Percentiles rank a stretch among this genome's conserved stretches.
Conservation (phyloP, 1,140 invertebrate genomes). For the Platorchestia sp. region DNA sequence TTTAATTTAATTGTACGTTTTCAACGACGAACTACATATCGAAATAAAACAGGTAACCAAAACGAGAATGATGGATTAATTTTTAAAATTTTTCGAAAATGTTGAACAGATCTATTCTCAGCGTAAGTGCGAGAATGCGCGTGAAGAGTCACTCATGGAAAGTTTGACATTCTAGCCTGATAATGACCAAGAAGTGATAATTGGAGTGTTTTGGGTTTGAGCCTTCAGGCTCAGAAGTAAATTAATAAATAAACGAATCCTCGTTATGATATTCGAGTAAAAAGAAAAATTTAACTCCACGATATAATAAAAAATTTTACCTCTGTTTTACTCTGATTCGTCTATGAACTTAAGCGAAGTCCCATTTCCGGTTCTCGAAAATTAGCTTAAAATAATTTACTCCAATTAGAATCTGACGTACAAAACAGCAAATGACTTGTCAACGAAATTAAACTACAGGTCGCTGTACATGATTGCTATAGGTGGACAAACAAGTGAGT, state of each 20-base stretch:
- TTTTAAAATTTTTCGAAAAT: neutral
- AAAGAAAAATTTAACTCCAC: no score
- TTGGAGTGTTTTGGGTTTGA: neutral
- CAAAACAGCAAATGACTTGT: no score
- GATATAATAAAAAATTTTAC: no score
- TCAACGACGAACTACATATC: neutral
- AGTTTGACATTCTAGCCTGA: neutral
- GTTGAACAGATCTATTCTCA: neutral
- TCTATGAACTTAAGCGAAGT: no score
- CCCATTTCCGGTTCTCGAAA: no score
- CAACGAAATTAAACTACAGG: no score
- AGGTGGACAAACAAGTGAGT: neutral
- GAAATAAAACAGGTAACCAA: neutral
- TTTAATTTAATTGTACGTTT: neutral
- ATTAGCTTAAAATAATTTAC: no score
- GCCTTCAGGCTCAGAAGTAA: neutral
- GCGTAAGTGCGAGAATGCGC: neutral
- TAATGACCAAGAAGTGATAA: neutral
- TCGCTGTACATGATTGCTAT: neutral
- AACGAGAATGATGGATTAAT: neutral
- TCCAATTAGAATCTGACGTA: no score
- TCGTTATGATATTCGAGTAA: no score
- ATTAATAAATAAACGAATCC: no score
- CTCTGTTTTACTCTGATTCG: no score
- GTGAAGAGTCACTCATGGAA: neutral